A percentile compares a stretch with the other conserved stretches of the same genome.
Conservation (phyloP, 1,140 invertebrate genomes). For the Drosophila elegans region DNA sequence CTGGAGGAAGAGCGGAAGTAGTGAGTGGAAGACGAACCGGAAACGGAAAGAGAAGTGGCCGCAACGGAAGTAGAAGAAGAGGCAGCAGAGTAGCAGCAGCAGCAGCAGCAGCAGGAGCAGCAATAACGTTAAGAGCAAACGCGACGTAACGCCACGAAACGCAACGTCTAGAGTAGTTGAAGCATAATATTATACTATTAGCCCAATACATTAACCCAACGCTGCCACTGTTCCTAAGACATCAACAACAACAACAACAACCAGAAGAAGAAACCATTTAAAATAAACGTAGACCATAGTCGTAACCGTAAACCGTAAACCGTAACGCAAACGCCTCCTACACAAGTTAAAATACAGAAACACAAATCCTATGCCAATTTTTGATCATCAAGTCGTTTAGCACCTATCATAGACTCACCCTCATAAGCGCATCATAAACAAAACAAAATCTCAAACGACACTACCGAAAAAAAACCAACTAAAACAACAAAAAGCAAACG, state of each 20-base stretch:
- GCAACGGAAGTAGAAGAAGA: slow-evolving; percentile 21
- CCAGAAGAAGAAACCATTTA: slow-evolving; percentile 31
- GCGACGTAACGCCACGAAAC: slow-evolving; percentile 51
- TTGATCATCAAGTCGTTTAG: slow-evolving; percentile 58
- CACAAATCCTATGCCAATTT: slow-evolving; percentile 70
- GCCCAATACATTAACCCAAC: slow-evolving; percentile 77
- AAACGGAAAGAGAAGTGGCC: slow-evolving; percentile 33
- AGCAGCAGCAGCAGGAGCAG: slow-evolving; percentile 32
- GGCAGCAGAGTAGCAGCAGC: slow-evolving; percentile 22
- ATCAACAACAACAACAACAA: slow-evolving; percentile 41
- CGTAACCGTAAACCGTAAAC: slow-evolving; percentile 45
- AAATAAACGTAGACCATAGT: slow-evolving; percentile 51
- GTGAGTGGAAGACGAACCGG: slow-evolving; percentile 38
- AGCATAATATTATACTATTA: slow-evolving; percentile 54
- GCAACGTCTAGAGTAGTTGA: slow-evolving; percentile 41
- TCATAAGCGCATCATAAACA: slow-evolving; percentile 32
- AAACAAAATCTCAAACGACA: slow-evolving; percentile 27
- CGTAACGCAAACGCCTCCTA: slow-evolving; percentile 47
- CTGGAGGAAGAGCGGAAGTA: slow-evolving; percentile 63
- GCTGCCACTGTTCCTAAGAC: slow-evolving; percentile 82
- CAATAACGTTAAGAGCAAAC: slow-evolving; percentile 30
- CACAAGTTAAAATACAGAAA: slow-evolving; percentile 27
- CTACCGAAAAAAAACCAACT: slow-evolving; percentile 12
- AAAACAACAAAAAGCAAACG: slow-evolving; percentile 13
- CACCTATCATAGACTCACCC: slow-evolving; percentile 36